Evolutionary conservation across 30 jellyfish, hydroid and myxozoan genomes (phyloP).

Genomic region (Aurelia coerulea): DNA sequence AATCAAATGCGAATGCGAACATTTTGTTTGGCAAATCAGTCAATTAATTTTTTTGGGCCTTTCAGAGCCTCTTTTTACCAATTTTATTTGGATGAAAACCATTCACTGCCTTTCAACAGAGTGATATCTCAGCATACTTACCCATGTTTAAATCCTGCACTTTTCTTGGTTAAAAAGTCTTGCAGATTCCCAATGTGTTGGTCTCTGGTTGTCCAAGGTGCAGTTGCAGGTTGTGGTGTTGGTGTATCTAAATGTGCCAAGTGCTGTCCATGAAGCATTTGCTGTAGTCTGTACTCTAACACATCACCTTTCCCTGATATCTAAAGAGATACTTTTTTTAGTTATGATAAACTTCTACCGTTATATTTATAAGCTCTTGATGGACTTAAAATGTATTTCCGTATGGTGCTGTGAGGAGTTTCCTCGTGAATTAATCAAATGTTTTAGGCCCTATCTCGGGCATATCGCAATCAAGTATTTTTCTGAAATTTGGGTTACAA

Average conservation of each 20-base stretch:
- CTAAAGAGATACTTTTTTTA: neutral
- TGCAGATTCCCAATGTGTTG: constrained; percentile 25
- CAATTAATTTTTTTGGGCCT: too few species aligned
- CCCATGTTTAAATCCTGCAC: constrained; percentile 21
- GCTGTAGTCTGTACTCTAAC: constrained; percentile 65
- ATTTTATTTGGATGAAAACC: too few species aligned
- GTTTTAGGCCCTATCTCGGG: too few species aligned
- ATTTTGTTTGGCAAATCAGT: too few species aligned
- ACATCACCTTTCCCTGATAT: constrained; percentile 52
- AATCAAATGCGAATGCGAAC: too few species aligned
- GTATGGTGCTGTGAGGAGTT: too few species aligned
- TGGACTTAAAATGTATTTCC: too few species aligned
- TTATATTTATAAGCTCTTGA: neutral
- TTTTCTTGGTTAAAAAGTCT: constrained; percentile 40
- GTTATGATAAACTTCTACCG: neutral
- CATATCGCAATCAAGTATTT: too few species aligned
- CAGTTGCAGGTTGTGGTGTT: constrained; percentile 69
- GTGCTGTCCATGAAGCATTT: constrained; percentile 70
- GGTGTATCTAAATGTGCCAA: constrained; percentile 35
- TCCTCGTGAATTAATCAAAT: too few species aligned
- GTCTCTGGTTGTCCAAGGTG: constrained; percentile 67
- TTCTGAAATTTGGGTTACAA: too few species aligned
- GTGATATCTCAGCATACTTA: neutral
- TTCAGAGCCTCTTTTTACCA: too few species aligned
- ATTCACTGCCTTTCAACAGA: too few species aligned